Evolutionary conservation across 2,113 vertebrate genomes (phyloP).

Genomic region (Muscicapa adusta): DNA sequence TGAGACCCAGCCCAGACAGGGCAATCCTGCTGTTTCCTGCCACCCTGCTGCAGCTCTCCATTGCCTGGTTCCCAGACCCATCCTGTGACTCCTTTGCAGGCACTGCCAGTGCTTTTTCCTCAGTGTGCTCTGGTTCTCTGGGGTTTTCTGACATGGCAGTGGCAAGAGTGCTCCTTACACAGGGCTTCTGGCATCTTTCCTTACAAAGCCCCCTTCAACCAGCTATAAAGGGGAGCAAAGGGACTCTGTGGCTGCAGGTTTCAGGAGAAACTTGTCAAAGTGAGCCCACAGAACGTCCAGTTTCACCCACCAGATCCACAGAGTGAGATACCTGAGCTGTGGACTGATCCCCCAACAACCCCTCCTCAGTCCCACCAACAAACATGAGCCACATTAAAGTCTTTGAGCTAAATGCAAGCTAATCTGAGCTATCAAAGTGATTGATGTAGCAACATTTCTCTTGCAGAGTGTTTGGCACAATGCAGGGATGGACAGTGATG

Average conservation of each 20-base stretch:
- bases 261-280: background rate
- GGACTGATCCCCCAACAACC: background rate
- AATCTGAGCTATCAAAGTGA: background rate
- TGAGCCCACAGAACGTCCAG: background rate
- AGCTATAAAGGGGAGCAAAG: background rate
- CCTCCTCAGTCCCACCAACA: background rate
- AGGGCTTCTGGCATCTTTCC: background rate
- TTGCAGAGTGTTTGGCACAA: background rate
- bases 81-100: background rate
- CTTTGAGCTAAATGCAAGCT: background rate
- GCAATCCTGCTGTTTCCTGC: background rate
- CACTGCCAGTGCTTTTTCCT: background rate
- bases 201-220: background rate
- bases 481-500: background rate
- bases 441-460: background rate
- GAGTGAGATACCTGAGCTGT: background rate
- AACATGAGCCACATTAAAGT: background rate
- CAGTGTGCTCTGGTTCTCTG: background rate
- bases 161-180: background rate
- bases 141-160: background rate
- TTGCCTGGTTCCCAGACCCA: background rate
- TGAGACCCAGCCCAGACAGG: background rate
- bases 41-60: background rate
- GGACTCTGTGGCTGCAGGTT: background rate
- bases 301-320: background rate